These are phyloP conservation scores for Belgica antarctica DNA, from an alignment of 2,888 invertebrate genomes.

Conservation along the genomic window DNA sequence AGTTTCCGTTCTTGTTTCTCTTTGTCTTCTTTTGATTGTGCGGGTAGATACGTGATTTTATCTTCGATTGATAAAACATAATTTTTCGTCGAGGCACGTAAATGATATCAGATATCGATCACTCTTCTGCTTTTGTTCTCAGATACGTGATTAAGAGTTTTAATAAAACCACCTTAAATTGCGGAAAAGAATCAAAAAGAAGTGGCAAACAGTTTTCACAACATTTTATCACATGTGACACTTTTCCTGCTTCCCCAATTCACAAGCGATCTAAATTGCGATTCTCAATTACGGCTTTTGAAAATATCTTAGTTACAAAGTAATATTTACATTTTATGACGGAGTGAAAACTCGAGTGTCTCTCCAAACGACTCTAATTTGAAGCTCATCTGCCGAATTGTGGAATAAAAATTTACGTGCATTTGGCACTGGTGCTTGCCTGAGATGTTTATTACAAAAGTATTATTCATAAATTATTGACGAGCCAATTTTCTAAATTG, in stretches of 20 bases:
- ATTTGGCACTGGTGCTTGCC: not conserved
- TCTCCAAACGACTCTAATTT: conserved; percentile 17
- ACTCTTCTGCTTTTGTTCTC: not conserved
- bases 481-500: conserved; percentile 10
- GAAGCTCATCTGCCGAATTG: conserved; percentile 8
- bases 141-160: conserved; percentile 23
- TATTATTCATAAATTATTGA: conserved; percentile 14
- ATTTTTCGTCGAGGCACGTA: conserved; percentile 20
- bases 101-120: conserved; percentile 35
- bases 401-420: not conserved
- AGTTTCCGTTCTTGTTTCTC: not conserved
- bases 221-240: not conserved
- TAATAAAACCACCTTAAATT: not conserved
- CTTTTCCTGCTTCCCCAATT: not conserved
- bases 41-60: conserved; percentile 23
- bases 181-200: too few species aligned
- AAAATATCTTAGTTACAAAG: not conserved
- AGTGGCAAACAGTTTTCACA: too few species aligned
- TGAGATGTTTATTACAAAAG: conserved; percentile 5
- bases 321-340: conserved; percentile 1
- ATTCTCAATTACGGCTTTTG: too few species aligned
- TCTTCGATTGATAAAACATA: not conserved
- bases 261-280: not conserved
- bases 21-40: not conserved
- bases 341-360: not conserved